phyloP scores from a whole-genome alignment of 2,888 invertebrate genomes.

The Ptychoptera contaminata region DNA sequence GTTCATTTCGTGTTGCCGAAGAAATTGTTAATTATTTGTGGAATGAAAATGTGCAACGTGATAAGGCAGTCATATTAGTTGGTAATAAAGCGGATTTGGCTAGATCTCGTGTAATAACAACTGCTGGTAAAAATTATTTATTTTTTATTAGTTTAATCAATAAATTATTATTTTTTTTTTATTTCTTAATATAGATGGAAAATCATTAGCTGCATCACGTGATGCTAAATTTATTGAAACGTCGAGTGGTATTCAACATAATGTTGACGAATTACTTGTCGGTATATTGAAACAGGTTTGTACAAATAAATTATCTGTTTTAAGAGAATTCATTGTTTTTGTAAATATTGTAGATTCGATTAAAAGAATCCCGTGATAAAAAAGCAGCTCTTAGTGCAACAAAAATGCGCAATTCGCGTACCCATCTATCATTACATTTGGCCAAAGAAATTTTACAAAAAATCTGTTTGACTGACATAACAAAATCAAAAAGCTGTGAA shows the following conservation, averaged over 20 bases:
- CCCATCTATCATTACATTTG: slow-evolving; percentile 64
- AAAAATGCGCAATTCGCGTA: slow-evolving; percentile 63
- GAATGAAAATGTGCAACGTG: slow-evolving; percentile 64
- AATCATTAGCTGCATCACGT: slow-evolving; percentile 70
- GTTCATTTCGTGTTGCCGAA: slow-evolving; percentile 67
- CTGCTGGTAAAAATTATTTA: slow-evolving; percentile 52
- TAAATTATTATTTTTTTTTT: not conserved
- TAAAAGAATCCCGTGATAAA: slow-evolving; percentile 59
- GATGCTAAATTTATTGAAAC: slow-evolving; percentile 93
- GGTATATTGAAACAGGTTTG: slow-evolving; percentile 71
- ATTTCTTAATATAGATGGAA: slow-evolving; percentile 54
- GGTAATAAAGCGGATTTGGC: slow-evolving; percentile 90
- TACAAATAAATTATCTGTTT: not conserved
- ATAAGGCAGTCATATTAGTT: slow-evolving; percentile 76
- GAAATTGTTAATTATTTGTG: slow-evolving; percentile 78
- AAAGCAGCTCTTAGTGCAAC: slow-evolving; percentile 45
- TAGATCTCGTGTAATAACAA: slow-evolving; percentile 64
- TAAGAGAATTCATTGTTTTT: not conserved
- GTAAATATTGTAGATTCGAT: slow-evolving; percentile 37
- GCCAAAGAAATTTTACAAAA: slow-evolving; percentile 70
- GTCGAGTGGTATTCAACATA: slow-evolving; percentile 89
- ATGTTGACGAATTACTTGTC: slow-evolving; percentile 88
- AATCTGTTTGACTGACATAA: slow-evolving; percentile 71
- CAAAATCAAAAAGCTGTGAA: slow-evolving; percentile 75
- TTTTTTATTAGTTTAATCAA: not conserved